Evolutionary conservation across 1,140 invertebrate genomes (phyloP).

Genomic region (Papilio xuthus): DNA sequence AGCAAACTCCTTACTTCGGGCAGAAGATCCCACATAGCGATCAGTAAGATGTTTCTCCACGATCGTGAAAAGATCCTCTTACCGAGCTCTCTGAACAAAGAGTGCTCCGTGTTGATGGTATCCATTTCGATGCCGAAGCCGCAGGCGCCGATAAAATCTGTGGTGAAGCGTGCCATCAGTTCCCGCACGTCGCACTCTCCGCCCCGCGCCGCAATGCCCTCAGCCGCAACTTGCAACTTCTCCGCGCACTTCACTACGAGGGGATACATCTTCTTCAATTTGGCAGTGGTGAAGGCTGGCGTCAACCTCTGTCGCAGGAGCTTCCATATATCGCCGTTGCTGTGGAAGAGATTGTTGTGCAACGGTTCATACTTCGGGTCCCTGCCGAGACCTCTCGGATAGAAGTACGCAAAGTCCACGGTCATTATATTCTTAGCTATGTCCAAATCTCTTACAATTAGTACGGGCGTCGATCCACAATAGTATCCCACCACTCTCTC

Average conservation of each 20-base stretch:
- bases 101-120: constrained; percentile 70
- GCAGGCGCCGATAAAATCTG: constrained; percentile 78
- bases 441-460: constrained; percentile 57
- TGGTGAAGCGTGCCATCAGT: constrained; percentile 67
- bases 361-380: constrained; percentile 68
- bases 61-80: constrained; percentile 52
- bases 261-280: constrained; percentile 82
- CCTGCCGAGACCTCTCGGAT: constrained; percentile 55
- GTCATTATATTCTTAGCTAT: constrained; percentile 55
- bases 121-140: constrained; percentile 81
- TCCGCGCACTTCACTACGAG: constrained; percentile 70
- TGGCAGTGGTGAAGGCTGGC: constrained; percentile 83
- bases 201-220: constrained; percentile 44
- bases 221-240: constrained; percentile 63
- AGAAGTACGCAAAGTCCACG: constrained; percentile 58
- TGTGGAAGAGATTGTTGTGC: constrained; percentile 66
- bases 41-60: constrained; percentile 1
- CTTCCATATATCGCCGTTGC: constrained; percentile 81
- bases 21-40: constrained; percentile 44
- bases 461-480: constrained; percentile 53
- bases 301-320: constrained; percentile 82
- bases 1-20: constrained; percentile 42
- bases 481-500: constrained; percentile 67
- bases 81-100: constrained; percentile 75
- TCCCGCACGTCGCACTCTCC: constrained; percentile 54